These are phyloP conservation scores for Arrhopalites spinosus DNA, from an alignment of 2,888 invertebrate species.

Conservation along the genomic window DNA sequence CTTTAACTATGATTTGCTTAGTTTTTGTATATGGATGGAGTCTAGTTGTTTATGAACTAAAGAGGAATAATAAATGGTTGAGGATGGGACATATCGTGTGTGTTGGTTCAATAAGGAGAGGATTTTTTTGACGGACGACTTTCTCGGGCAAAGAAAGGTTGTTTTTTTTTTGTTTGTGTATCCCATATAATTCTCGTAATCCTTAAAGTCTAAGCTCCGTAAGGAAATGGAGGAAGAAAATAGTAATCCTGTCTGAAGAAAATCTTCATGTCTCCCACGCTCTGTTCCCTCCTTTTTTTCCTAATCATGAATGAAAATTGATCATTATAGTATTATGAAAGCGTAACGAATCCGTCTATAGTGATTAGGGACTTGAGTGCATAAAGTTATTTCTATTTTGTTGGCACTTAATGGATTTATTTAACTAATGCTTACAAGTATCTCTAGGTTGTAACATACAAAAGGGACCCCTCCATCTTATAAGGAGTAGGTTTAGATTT, in stretches of 20 bases:
- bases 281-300: slow-evolving; percentile 4
- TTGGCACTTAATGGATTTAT: slow-evolving; percentile 13
- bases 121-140: slow-evolving; percentile 3
- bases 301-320: slow-evolving; percentile 34
- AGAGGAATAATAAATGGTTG: no score
- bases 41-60: no score
- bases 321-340: slow-evolving; percentile 14
- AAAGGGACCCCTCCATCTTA: neutral
- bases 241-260: slow-evolving; percentile 16
- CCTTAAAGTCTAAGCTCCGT: slow-evolving; percentile 30
- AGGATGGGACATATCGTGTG: no score
- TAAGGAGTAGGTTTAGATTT: no score
- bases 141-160: slow-evolving; percentile 32
- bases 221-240: slow-evolving; percentile 19
- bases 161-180: slow-evolving; percentile 29
- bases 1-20: no score
- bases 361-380: slow-evolving; percentile 15
- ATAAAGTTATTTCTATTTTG: slow-evolving; percentile 10
- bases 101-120: neutral
- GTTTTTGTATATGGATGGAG: no score
- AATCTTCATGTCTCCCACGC: slow-evolving; percentile 35
- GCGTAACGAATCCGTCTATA: slow-evolving; percentile 21
- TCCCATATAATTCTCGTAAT: slow-evolving; percentile 22
- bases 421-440: neutral
- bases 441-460: neutral